Evolutionary conservation across 2,888 invertebrate species (phyloP), one percentile per base, ranked within the genome.

Genomic region (Cephus spinipes): DNA sequence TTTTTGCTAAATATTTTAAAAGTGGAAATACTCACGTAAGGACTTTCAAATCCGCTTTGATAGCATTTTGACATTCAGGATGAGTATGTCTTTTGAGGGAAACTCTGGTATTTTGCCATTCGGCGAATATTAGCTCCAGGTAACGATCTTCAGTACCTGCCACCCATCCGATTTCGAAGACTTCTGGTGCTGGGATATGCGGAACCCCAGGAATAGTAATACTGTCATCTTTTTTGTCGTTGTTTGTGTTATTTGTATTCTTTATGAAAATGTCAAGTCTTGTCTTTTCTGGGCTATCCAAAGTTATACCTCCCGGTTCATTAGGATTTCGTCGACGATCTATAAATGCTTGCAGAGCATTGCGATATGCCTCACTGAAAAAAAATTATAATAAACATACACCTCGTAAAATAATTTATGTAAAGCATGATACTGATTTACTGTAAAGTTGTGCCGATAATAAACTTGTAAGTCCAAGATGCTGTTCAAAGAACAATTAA

Each of bases 141-240:
- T 87, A 88, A 33, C 87, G 86, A 82, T 89, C 88, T 75, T 90
- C 89, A 1, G 90, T 90, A 0, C 89, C 89, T 3, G 89, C 84
- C 32, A 90, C 82, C 83, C 84, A 88, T n/a, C 87, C 88, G 36
- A 90, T 87, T 74, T 90, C 89, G 69, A 88, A 87, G 68, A 90
- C 83, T n/a, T 90, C 89, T 1, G 87, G 83, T 1, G 87, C 82
- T 12, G 74, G 77, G 32, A 88, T 76, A 12, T 85, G 83, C 11
- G 90, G 90, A 4, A 89, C 81, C 1, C 87, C 87, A 4, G 85
- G 80, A 35, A 86, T 73, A 1, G 76, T 75, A 79, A 12, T 71
- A 32, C 23, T 80, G 68, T n/a, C 36, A 78, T 73, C 76, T 31
- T 34, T 76, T 78, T 82, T 55, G 76, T 81, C 79, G 15, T 82